Evolutionary conservation across 2,888 invertebrate species (phyloP).

Genomic region (Apoderus coryli): DNA sequence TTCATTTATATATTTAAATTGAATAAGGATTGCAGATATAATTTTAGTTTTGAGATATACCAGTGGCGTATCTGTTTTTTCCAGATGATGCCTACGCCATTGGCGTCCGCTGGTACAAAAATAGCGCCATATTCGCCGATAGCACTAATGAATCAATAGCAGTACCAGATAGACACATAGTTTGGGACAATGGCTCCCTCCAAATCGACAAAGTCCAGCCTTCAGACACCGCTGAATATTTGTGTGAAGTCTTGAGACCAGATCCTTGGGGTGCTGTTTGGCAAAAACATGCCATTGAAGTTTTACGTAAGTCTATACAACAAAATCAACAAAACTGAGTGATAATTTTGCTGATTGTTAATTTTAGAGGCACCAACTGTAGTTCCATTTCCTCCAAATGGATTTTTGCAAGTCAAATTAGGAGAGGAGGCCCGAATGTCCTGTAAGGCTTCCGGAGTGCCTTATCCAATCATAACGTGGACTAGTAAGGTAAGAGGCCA

Average conservation of each 20-base stretch:
- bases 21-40: too few relatives aligned
- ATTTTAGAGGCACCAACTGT: constrained; percentile 59
- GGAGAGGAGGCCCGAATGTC: constrained; percentile 62
- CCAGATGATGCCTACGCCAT: constrained; percentile 40
- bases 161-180: constrained; percentile 41
- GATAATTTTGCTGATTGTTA: too few relatives aligned
- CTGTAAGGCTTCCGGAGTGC: constrained; percentile 57
- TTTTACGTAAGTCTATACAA: constrained; percentile 47
- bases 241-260: constrained; percentile 49
- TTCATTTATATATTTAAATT: too few relatives aligned
- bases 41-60: too few relatives aligned
- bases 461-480: constrained; percentile 61
- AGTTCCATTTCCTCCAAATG: constrained; percentile 49
- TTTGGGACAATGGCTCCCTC: constrained; percentile 59
- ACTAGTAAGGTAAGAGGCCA: constrained; percentile 34
- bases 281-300: constrained; percentile 64
- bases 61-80: too few relatives aligned
- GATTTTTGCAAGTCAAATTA: constrained; percentile 54
- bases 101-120: constrained; percentile 55
- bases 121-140: constrained; percentile 43
- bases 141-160: constrained; percentile 24
- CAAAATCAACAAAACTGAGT: neutral
- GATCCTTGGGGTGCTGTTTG: constrained; percentile 53
- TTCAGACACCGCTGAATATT: constrained; percentile 49
- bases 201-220: constrained; percentile 43